Percentiles rank a stretch among this genome's conserved stretches.
Conservation (phyloP, 92 coral and sea anemone species). For the Zoanthus gigantus region DNA sequence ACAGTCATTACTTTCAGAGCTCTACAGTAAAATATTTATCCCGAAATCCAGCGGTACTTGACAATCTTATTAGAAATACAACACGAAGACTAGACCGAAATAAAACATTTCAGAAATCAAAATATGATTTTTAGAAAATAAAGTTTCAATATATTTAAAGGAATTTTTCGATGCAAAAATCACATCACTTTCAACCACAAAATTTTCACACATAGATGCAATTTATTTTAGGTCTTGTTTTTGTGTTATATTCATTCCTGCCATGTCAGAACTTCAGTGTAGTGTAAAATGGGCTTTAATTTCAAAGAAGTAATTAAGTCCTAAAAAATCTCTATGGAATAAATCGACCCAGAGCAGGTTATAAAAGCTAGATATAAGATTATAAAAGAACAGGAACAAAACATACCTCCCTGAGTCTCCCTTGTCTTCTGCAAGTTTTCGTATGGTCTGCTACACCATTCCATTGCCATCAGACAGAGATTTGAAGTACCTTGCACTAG, state of each 20-base stretch:
- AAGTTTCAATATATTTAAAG: too few species aligned
- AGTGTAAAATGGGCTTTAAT: conserved; percentile 29
- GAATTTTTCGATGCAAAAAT: too few species aligned
- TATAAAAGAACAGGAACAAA: conserved; percentile 14
- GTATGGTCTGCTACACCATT: conserved; percentile 25
- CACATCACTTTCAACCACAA: too few species aligned
- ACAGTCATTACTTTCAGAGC: neutral
- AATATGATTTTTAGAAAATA: too few species aligned
- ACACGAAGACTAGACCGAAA: too few species aligned
- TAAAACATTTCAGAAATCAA: too few species aligned
- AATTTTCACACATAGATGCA: too few species aligned
- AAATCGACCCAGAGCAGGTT: conserved; percentile 2
- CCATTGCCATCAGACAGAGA: conserved; percentile 30
- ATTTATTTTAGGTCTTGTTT: too few species aligned
- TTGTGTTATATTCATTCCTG: neutral
- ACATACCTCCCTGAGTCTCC: conserved; percentile 28
- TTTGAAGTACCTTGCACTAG: conserved; percentile 16
- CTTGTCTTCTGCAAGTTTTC: conserved; percentile 33
- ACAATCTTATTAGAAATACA: too few species aligned
- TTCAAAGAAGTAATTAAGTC: neutral
- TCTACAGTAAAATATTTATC: conserved; percentile 18
- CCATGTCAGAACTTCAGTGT: conserved; percentile 13
- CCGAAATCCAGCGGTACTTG: too few species aligned
- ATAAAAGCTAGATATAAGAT: conserved; percentile 11
- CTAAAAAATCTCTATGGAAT: conserved; percentile 16